A percentile compares a stretch with the other conserved stretches of the same genome.
phyloP scores from a whole-genome alignment of 2,797 vertebrate species.

The Sparus aurata region DNA sequence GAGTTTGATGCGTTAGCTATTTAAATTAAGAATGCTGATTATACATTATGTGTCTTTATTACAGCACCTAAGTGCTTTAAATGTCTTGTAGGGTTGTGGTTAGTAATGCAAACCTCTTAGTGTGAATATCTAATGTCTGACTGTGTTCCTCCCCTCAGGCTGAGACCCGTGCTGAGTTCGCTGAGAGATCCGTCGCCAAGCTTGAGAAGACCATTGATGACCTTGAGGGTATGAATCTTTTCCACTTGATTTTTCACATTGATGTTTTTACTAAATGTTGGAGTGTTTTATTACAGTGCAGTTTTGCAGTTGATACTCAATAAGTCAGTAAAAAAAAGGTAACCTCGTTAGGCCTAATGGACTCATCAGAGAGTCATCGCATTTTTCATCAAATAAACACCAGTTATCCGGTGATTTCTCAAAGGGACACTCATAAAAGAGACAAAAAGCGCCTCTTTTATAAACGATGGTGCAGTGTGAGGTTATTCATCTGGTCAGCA shows the following conservation, averaged over 20 bases:
- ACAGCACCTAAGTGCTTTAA: not conserved
- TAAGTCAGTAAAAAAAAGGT: not conserved
- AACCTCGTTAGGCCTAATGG: not conserved
- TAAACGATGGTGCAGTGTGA: not conserved
- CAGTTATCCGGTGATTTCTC: not conserved
- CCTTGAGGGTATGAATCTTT: slow-evolving; percentile 93
- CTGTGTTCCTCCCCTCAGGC: slow-evolving; percentile 85
- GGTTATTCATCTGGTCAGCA: slow-evolving; percentile 37
- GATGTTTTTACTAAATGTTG: not conserved
- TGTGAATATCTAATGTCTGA: slow-evolving; percentile 38
- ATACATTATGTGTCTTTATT: not conserved
- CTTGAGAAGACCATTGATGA: slow-evolving; percentile 99
- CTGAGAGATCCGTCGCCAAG: slow-evolving; percentile 98
- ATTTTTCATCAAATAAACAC: not conserved
- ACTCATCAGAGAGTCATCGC: not conserved
- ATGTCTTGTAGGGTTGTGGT: not conserved
- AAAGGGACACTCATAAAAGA: not conserved
- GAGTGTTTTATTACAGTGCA: not conserved
- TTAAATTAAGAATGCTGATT: slow-evolving; percentile 24
- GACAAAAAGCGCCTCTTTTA: not conserved
- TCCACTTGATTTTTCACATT: slow-evolving; percentile 31
- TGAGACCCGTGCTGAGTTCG: slow-evolving; percentile 98
- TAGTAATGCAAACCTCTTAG: slow-evolving; percentile 30
- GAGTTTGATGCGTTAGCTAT: not conserved
- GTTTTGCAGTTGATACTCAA: not conserved